A percentile compares a stretch with the other conserved stretches of the same genome.
phyloP scores from a whole-genome alignment of 2,888 invertebrate species.

The Gasteruption jaculator region DNA sequence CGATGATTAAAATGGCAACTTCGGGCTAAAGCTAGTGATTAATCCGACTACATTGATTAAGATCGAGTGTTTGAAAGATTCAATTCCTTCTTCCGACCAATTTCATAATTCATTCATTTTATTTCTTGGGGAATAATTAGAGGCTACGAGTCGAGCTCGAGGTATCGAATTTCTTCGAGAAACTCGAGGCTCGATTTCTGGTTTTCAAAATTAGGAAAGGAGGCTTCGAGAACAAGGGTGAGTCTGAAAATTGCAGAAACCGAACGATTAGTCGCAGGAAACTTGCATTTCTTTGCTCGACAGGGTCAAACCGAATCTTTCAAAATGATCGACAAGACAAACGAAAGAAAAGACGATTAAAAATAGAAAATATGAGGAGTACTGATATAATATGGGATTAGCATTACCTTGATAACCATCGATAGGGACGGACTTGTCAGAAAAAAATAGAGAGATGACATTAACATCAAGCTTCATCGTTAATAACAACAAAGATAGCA shows the following conservation, averaged over 20 bases:
- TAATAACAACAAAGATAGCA: conserved; percentile 47
- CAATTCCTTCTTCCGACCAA: no score
- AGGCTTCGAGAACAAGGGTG: no score
- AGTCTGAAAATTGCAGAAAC: no score
- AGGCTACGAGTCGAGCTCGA: no score
- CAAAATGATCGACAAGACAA: conserved; percentile 26
- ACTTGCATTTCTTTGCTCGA: no score
- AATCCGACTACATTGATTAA: conserved; percentile 39
- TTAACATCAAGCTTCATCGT: conserved; percentile 51
- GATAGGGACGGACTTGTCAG: conserved; percentile 54
- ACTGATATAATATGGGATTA: conserved; percentile 53
- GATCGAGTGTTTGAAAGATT: conserved; percentile 36
- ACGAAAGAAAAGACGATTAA: conserved; percentile 32
- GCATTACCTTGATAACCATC: conserved; percentile 55
- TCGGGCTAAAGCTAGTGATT: conserved; percentile 35
- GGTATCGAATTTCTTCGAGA: no score
- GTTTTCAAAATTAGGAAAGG: no score
- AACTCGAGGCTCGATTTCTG: no score
- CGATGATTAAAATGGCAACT: conserved; percentile 29
- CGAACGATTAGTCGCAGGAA: no score
- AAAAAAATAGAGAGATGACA: conserved; percentile 54
- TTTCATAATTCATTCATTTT: no score
- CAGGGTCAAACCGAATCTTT: conserved; percentile 40
- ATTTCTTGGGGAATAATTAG: no score
- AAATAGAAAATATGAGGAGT: conserved; percentile 48